Evolutionary conservation across 1,140 invertebrate genomes (phyloP).

Genomic region (Amphibalanus amphitrite): DNA sequence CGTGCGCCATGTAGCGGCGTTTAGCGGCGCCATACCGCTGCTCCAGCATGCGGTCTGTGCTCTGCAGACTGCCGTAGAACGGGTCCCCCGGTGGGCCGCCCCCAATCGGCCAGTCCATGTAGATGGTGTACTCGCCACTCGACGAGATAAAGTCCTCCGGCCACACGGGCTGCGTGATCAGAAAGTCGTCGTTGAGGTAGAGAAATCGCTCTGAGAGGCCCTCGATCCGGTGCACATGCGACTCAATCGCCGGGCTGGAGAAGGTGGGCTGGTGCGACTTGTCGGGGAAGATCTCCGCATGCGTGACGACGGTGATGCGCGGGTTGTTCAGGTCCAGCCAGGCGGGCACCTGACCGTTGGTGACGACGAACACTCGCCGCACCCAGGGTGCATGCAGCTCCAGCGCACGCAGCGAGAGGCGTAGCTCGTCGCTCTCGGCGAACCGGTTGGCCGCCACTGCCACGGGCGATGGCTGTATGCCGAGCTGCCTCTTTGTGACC

Average conservation of each 20-base stretch:
- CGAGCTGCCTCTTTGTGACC: too few species aligned
- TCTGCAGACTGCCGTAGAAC: conserved; percentile 53
- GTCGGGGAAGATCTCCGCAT: conserved; percentile 51
- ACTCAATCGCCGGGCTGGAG: conserved; percentile 55
- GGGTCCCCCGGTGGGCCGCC: conserved; percentile 31
- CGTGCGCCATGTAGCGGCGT: conserved; percentile 56
- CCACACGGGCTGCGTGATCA: conserved; percentile 53
- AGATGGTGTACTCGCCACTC: conserved; percentile 29
- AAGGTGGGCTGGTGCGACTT: conserved; percentile 55
- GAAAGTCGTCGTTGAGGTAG: conserved; percentile 72
- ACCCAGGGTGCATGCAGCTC: conserved; percentile 68
- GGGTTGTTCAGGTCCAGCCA: conserved; percentile 67
- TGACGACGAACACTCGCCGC: conserved; percentile 57
- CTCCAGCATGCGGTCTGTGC: conserved; percentile 59
- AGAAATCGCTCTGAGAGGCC: conserved; percentile 61
- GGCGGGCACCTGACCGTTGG: conserved; percentile 68
- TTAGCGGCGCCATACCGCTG: conserved; percentile 47
- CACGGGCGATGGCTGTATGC: too few species aligned
- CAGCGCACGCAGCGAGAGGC: conserved; percentile 55
- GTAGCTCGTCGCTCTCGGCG: conserved; percentile 39
- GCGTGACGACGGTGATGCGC: conserved; percentile 45
- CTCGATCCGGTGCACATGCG: conserved; percentile 49
- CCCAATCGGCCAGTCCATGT: background rate
- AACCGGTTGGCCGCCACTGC: too few species aligned
- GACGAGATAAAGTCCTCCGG: conserved; percentile 58